Conservation (phyloP, 2,888 invertebrate species). For the Formica aserva region DNA sequence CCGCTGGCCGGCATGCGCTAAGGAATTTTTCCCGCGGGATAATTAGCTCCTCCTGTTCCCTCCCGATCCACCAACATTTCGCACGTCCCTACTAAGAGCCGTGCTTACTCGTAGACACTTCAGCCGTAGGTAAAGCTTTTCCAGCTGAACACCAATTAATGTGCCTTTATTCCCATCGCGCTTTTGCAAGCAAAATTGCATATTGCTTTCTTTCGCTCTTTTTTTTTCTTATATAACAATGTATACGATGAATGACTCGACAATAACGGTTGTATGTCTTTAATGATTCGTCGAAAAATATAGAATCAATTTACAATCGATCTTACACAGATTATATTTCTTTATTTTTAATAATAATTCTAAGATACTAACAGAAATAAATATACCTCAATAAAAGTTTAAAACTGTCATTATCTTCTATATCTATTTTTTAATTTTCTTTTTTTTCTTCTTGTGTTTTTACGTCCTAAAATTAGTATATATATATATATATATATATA, state of each 20-base stretch:
- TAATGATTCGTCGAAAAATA: constrained; percentile 17
- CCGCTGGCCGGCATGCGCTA: constrained; percentile 51
- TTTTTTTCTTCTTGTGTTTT: neutral
- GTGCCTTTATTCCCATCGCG: constrained; percentile 56
- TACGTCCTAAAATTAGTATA: neutral
- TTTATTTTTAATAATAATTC: neutral
- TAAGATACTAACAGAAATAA: neutral
- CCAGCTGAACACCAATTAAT: constrained; percentile 74
- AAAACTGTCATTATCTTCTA: neutral
- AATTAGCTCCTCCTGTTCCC: constrained; percentile 68
- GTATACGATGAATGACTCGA: neutral
- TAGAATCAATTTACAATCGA: neutral
- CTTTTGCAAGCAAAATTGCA: constrained; percentile 58
- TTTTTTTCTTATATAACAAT: neutral
- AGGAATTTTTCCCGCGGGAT: constrained; percentile 74
- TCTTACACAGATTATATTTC: neutral
- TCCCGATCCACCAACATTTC: constrained; percentile 48
- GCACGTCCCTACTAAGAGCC: constrained; percentile 51
- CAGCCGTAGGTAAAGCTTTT: constrained; percentile 73
- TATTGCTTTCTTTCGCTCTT: constrained; percentile 29
- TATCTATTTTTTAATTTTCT: neutral
- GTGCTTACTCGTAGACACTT: constrained; percentile 35
- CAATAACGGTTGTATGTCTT: neutral
- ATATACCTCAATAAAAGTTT: neutral
- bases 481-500: neutral